phyloP scores from a whole-genome alignment of 2,797 vertebrate genomes.

The Aphelocoma californica region DNA sequence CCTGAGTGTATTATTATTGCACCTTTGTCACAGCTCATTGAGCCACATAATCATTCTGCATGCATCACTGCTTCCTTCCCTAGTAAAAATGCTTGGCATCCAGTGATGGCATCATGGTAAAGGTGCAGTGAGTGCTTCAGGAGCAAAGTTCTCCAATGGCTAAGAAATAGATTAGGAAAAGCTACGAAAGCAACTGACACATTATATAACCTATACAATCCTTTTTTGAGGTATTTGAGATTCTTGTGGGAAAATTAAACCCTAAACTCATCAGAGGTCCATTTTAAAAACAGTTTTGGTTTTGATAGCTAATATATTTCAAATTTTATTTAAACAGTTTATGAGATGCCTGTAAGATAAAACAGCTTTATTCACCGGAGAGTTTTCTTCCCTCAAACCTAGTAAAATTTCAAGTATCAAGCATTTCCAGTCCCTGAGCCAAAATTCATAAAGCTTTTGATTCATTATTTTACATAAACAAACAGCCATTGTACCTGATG shows the following conservation, averaged over 20 bases:
- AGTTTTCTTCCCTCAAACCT: not conserved
- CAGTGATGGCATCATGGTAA: not conserved
- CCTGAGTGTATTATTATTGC: not conserved
- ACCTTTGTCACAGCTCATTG: not conserved
- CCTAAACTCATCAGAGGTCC: not conserved
- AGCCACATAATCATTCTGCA: not conserved
- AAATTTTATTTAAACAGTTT: constrained; percentile 18
- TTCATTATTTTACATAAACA: constrained; percentile 24
- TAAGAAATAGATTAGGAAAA: not conserved
- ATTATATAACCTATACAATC: not conserved
- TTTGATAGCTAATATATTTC: not conserved
- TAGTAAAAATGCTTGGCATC: not conserved
- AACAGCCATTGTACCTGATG: not conserved
- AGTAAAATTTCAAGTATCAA: constrained; percentile 27
- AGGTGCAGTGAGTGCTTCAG: not conserved
- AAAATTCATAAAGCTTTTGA: constrained; percentile 10
- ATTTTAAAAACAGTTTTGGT: not conserved
- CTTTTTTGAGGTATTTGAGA: not conserved
- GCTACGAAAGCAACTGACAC: not conserved
- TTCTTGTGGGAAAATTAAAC: constrained; percentile 1
- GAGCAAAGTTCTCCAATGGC: not conserved
- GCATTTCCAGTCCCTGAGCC: not conserved
- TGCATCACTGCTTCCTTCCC: not conserved
- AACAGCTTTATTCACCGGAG: not conserved
- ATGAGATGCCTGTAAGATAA: constrained; percentile 14